Evolutionary conservation across 2,888 invertebrate genomes (phyloP).

Genomic region (Barypeithes pellucidus): DNA sequence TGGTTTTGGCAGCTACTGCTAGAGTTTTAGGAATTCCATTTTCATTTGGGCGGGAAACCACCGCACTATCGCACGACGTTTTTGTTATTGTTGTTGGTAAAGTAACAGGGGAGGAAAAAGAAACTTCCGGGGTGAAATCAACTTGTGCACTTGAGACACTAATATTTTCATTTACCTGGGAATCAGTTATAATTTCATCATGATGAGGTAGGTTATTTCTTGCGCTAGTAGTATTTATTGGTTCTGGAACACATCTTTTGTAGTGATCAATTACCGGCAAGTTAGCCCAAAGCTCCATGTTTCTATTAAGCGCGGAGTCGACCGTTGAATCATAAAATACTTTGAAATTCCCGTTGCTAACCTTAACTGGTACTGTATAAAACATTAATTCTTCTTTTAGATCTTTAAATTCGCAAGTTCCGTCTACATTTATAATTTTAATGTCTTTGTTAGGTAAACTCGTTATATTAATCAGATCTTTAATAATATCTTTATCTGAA

Average conservation of each 20-base stretch:
- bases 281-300: conserved; percentile 44
- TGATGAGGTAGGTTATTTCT: not conserved
- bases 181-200: not conserved
- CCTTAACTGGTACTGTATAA: conserved; percentile 56
- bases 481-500: conserved; percentile 52
- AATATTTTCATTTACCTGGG: no score
- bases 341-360: conserved; percentile 44
- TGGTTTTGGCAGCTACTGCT: no score
- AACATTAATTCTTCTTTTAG: conserved; percentile 52
- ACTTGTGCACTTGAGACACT: not conserved
- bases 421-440: conserved; percentile 30
- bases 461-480: conserved; percentile 51
- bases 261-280: conserved; percentile 42
- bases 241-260: not conserved
- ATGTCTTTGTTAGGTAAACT: conserved; percentile 52
- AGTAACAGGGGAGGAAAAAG: not conserved
- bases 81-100: no score
- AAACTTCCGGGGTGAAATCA: not conserved
- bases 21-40: no score
- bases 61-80: no score
- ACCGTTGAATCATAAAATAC: conserved; percentile 33
- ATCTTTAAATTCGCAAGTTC: conserved; percentile 48
- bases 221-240: not conserved
- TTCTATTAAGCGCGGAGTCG: conserved; percentile 6
- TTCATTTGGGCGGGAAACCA: no score